Evolutionary conservation across 2,888 invertebrate species (phyloP), one percentile per base, ranked within the genome.

Genomic region (Himalopsyche anomala): DNA sequence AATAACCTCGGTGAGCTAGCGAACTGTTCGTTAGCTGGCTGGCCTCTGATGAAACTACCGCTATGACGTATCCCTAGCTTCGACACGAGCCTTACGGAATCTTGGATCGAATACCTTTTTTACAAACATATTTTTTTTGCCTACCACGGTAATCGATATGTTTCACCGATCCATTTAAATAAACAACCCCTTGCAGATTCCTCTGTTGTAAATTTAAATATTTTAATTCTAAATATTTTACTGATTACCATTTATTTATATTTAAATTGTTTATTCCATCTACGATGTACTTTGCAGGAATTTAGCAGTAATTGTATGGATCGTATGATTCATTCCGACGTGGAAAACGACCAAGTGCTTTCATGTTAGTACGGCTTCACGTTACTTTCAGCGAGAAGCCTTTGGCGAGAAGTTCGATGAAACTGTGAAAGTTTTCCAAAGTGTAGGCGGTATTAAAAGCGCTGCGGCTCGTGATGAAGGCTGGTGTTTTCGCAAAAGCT

Each of bases 1-100:
- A 87, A 87, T 85, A 84, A 54, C 55, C 51, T 82, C 74, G 86
- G 85, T 82, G 83, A 38, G 62, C 84, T 42, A 69, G 54, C 84
- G 36, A 62, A 80, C 84, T 83, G 80, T 82, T 81, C 62, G 40
- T 51, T 51, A 51, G 51, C 54, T 36, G 85, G 55, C 54, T 84
- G 74, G 54, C 81, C 81, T 62, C 28, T 74, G 81, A 81, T 86
- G 86, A 62, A 69, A 69, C 86, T 80, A 38, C 40, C 81, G 74
- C 69, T 36, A n/a, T 62, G 45, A 36, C 62, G 79, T 56, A 19
- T 40, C n/a, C 62, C 74, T 74, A 74, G 36, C 74, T 38, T 74
- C 36, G 36, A 74, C 19, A 36, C 74, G 28, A 74, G 74, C 74
- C 74, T 74, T 74, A 74, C 38, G 19, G 36, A 74, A 36, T 38